Evolutionary conservation across 2,797 vertebrate genomes (phyloP).

Genomic region (Acanthiza pusilla): DNA sequence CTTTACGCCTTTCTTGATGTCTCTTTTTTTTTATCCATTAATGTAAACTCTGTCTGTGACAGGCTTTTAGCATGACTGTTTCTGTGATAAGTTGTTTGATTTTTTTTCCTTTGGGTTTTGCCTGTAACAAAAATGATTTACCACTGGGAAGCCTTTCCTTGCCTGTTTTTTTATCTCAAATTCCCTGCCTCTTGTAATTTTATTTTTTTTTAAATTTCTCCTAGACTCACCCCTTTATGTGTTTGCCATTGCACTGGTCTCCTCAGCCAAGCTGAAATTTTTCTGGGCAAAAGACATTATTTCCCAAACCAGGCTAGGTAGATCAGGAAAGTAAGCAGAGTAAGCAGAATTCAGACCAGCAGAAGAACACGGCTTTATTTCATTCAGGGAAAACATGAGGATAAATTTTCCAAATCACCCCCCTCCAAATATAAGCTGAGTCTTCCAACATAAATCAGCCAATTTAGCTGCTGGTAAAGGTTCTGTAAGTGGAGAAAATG

Average conservation of each 20-base stretch:
- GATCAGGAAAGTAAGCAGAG: background rate
- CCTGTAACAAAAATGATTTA: background rate
- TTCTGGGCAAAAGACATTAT: background rate
- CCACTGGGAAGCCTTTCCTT: background rate
- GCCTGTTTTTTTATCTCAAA: background rate
- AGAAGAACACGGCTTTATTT: background rate
- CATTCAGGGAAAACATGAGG: background rate
- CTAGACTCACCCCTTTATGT: background rate
- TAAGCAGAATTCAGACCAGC: background rate
- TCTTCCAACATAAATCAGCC: constrained; percentile 4
- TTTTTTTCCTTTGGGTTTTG: constrained; percentile 2
- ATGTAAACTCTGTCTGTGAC: background rate
- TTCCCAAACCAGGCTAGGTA: background rate
- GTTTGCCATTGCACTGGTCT: background rate
- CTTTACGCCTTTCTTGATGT: background rate
- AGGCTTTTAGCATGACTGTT: constrained; percentile 19
- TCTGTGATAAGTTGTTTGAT: background rate
- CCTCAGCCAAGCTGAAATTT: background rate
- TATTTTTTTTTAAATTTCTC: background rate
- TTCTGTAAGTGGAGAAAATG: background rate
- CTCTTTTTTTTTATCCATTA: background rate
- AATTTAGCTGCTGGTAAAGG: background rate
- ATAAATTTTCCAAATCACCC: constrained; percentile 18
- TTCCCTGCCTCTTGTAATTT: background rate
- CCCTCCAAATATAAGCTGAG: background rate